Evolutionary conservation across 2,113 vertebrate genomes (phyloP).

Genomic region (Misgurnus mizolepis): DNA sequence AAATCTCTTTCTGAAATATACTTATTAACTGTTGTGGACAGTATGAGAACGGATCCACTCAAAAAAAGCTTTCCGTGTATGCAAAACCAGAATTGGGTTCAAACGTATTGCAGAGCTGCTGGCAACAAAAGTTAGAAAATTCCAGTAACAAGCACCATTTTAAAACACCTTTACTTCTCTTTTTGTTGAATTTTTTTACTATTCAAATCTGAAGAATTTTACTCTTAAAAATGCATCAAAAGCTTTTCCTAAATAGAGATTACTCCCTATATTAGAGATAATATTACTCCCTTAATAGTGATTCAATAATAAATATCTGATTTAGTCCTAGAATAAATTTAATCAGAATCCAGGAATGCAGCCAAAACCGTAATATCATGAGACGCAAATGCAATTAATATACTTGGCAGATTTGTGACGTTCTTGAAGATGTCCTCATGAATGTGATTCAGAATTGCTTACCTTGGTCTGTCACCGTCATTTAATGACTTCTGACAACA

Average conservation of each 20-base stretch:
- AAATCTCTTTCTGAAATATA: slow-evolving; percentile 49
- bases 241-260: not conserved
- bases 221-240: not conserved
- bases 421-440: slow-evolving; percentile 34
- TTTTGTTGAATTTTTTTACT: not conserved
- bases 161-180: too few relatives aligned
- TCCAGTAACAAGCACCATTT: not conserved
- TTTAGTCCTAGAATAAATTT: not conserved
- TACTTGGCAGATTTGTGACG: slow-evolving; percentile 37
- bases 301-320: not conserved
- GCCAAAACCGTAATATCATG: slow-evolving; percentile 26
- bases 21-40: slow-evolving; percentile 1
- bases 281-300: not conserved
- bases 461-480: slow-evolving; percentile 37
- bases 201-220: not conserved
- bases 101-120: not conserved
- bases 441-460: slow-evolving; percentile 50
- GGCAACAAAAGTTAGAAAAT: too few relatives aligned
- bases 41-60: not conserved
- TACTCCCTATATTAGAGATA: not conserved
- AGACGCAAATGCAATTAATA: slow-evolving; percentile 53
- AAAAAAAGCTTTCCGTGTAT: too few relatives aligned
- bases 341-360: slow-evolving; percentile 27
- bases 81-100: not conserved
- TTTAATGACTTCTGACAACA: slow-evolving; percentile 33